Conservation (phyloP, 2,797 vertebrate species). For the Cossypha heuglini region DNA sequence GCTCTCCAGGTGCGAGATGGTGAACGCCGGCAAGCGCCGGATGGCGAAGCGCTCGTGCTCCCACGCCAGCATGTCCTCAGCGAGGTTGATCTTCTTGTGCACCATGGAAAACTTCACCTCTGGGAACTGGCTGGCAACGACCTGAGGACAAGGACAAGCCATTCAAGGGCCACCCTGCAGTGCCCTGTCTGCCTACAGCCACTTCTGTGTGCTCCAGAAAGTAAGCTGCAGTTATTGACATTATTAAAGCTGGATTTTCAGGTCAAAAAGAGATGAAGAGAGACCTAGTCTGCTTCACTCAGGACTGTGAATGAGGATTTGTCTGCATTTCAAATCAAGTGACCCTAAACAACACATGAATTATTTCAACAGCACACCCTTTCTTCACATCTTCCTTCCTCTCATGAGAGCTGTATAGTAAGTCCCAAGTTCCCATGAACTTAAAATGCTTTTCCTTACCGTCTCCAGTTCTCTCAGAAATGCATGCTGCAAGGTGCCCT, state of each 20-base stretch:
- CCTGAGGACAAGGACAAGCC: constrained; percentile 67
- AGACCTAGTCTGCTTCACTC: background rate
- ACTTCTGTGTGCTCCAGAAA: background rate
- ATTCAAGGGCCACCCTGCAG: background rate
- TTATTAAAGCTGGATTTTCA: background rate
- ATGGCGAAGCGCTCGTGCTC: constrained; percentile 98
- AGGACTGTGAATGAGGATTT: background rate
- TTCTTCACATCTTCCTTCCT: background rate
- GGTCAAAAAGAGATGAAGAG: background rate
- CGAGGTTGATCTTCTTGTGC: constrained; percentile 98
- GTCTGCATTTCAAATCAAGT: background rate
- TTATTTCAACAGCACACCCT: background rate
- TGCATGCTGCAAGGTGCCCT: constrained; percentile 87
- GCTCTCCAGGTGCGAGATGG: constrained; percentile 91
- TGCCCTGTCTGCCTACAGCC: background rate
- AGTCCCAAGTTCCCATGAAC: background rate
- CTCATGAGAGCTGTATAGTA: background rate
- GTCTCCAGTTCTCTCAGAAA: constrained; percentile 90
- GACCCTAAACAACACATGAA: background rate
- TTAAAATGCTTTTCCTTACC: constrained; percentile 68
- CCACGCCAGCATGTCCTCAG: constrained; percentile 96
- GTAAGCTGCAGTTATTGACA: background rate
- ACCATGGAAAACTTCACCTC: constrained; percentile 96
- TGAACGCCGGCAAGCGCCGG: constrained; percentile 93
- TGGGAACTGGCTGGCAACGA: constrained; percentile 84